Conservation (phyloP, 2,888 invertebrate genomes). For the Embidobia sp. region DNA sequence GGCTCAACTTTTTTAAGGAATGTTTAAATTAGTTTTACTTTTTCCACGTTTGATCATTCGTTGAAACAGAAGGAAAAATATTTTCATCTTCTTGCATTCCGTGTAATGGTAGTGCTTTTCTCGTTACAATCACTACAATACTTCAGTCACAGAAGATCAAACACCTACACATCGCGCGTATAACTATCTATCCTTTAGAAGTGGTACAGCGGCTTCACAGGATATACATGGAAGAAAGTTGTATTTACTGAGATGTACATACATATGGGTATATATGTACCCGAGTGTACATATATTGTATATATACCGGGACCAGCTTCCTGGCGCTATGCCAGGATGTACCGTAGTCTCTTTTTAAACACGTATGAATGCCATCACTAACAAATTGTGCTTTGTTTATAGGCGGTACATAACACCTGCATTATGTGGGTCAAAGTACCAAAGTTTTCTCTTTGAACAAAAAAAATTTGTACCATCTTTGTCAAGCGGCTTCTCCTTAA, state of each 20-base stretch:
- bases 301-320: conserved; percentile 51
- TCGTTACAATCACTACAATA: conserved; percentile 50
- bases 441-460: conserved; percentile 37
- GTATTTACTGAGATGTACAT: conserved; percentile 46
- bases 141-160: conserved; percentile 55
- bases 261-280: conserved; percentile 27
- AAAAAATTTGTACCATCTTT: background rate
- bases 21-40: conserved; percentile 57
- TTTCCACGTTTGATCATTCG: conserved; percentile 26
- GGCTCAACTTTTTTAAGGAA: conserved; percentile 30
- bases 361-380: conserved; percentile 53
- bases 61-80: conserved; percentile 19
- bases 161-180: conserved; percentile 55
- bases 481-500: background rate
- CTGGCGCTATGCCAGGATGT: conserved; percentile 57
- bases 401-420: conserved; percentile 48
- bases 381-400: conserved; percentile 62
- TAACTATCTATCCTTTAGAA: conserved; percentile 56
- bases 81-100: conserved; percentile 34
- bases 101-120: conserved; percentile 35
- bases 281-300: conserved; percentile 6
- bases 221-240: conserved; percentile 57
- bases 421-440: conserved; percentile 40
- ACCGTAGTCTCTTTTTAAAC: conserved; percentile 59
- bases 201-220: conserved; percentile 15